These are phyloP conservation scores for Whitmania pigra DNA, from an alignment of 1,140 invertebrate genomes.

Conservation along the genomic window DNA sequence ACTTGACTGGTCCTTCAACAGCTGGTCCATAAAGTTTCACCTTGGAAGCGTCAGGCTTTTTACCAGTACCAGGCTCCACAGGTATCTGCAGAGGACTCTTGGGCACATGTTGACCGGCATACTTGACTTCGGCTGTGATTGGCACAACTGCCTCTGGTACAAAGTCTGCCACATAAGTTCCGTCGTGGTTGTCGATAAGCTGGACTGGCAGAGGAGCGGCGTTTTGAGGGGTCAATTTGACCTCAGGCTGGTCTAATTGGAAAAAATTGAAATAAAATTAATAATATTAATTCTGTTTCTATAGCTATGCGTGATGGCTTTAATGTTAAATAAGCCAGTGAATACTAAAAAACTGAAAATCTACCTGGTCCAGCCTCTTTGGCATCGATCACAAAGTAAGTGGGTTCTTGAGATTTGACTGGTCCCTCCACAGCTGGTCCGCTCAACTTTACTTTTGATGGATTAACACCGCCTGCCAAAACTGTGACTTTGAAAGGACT, in stretches of 20 bases:
- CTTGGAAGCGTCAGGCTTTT: slow-evolving; percentile 21
- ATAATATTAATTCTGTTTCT: too few species aligned
- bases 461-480: slow-evolving; percentile 22
- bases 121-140: slow-evolving; percentile 12
- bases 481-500: slow-evolving; percentile 61
- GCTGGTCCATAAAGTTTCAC: slow-evolving; percentile 44
- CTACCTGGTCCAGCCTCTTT: slow-evolving; percentile 22
- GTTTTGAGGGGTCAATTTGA: slow-evolving; percentile 2
- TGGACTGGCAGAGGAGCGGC: not conserved
- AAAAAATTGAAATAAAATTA: too few species aligned
- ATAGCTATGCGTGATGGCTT: too few species aligned
- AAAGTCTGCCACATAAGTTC: slow-evolving; percentile 17
- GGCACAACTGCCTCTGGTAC: slow-evolving; percentile 4
- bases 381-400: slow-evolving; percentile 25
- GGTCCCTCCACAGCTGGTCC: slow-evolving; percentile 26
- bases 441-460: slow-evolving; percentile 20
- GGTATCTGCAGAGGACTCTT: slow-evolving; percentile 11
- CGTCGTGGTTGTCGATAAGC: slow-evolving; percentile 14
- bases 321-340: too few species aligned
- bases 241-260: slow-evolving; percentile 5
- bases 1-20: slow-evolving; percentile 41
- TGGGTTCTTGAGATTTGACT: slow-evolving; percentile 23
- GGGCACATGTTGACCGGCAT: slow-evolving; percentile 10
- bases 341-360: slow-evolving; percentile 27
- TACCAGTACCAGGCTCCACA: slow-evolving; percentile 13